These are phyloP conservation scores for Diuraphis noxia DNA, from an alignment of 1,140 invertebrate species.

Conservation along the genomic window DNA sequence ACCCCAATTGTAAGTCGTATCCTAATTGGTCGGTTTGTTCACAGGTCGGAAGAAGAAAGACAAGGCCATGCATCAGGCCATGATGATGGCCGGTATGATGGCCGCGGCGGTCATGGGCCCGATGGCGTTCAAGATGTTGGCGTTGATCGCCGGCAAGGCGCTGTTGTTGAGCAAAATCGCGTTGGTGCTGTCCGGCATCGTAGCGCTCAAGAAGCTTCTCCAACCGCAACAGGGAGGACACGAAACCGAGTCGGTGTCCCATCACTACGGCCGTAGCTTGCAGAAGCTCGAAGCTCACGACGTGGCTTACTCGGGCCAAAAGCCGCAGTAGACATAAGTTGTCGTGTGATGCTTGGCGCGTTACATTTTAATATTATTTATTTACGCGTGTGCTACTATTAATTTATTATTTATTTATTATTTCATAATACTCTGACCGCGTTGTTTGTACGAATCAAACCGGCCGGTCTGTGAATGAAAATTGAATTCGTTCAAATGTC, in stretches of 20 bases:
- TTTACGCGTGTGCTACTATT: background rate
- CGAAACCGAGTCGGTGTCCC: conserved; percentile 73
- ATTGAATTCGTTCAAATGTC: background rate
- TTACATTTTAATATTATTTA: too few relatives aligned
- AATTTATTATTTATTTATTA: background rate
- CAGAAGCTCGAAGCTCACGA: conserved; percentile 66
- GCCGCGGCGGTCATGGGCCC: conserved; percentile 77
- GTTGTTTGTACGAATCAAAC: background rate
- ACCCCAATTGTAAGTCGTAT: too few relatives aligned
- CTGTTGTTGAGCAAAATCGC: conserved; percentile 81
- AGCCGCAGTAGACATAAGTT: conserved; percentile 58
- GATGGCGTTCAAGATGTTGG: conserved; percentile 75
- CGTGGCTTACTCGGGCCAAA: conserved; percentile 75
- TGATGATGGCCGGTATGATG: conserved; percentile 74
- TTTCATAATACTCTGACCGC: background rate
- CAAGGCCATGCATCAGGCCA: conserved; percentile 75
- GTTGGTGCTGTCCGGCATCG: conserved; percentile 77
- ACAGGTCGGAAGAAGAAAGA: conserved; percentile 71
- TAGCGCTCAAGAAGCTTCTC: conserved; percentile 79
- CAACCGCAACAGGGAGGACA: conserved; percentile 72
- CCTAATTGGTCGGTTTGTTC: background rate
- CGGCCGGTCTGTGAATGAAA: background rate
- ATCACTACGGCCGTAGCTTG: conserved; percentile 67
- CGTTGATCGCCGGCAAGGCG: conserved; percentile 81
- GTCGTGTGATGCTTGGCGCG: too few relatives aligned